Evolutionary conservation across 1,140 invertebrate species (phyloP).

Genomic region (Carposina sasakii): DNA sequence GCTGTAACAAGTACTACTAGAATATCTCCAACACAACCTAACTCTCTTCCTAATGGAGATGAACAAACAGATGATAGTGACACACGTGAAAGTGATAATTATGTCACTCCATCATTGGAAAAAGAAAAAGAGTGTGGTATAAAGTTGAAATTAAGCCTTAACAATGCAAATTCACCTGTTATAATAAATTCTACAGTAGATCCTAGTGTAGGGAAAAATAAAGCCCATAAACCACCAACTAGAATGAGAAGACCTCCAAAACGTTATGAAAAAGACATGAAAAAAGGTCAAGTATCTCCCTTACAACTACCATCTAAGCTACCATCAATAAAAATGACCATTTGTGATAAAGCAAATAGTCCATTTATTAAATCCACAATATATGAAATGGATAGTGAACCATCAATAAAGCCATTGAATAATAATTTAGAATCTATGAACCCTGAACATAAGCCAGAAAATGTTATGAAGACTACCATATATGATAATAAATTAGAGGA

Average conservation of each 20-base stretch:
- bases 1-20: constrained; percentile 24
- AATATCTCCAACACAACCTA: constrained; percentile 13
- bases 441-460: constrained; percentile 45
- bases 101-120: constrained; percentile 28
- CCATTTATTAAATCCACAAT: constrained; percentile 67
- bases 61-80: constrained; percentile 50
- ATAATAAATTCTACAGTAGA: constrained; percentile 68
- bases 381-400: constrained; percentile 57
- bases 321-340: constrained; percentile 64
- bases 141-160: constrained; percentile 62
- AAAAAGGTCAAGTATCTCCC: constrained; percentile 18
- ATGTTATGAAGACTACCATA: constrained; percentile 56
- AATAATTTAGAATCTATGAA: constrained; percentile 45
- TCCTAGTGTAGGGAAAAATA: constrained; percentile 54
- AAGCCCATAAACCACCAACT: constrained; percentile 54
- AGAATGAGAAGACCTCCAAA: constrained; percentile 63
- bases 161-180: constrained; percentile 62
- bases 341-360: constrained; percentile 65
- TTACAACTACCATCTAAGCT: constrained; percentile 39
- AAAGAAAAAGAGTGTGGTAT: constrained; percentile 55
- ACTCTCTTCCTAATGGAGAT: constrained; percentile 48
- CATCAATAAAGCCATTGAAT: constrained; percentile 49
- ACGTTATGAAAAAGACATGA: constrained; percentile 62
- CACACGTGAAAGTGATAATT: constrained; percentile 33
- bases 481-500: constrained; percentile 65